A percentile compares a stretch with the other conserved stretches of the same genome.
Evolutionary conservation across 2,888 invertebrate genomes (phyloP).

Genomic region (Deladenus siricidicola): DNA sequence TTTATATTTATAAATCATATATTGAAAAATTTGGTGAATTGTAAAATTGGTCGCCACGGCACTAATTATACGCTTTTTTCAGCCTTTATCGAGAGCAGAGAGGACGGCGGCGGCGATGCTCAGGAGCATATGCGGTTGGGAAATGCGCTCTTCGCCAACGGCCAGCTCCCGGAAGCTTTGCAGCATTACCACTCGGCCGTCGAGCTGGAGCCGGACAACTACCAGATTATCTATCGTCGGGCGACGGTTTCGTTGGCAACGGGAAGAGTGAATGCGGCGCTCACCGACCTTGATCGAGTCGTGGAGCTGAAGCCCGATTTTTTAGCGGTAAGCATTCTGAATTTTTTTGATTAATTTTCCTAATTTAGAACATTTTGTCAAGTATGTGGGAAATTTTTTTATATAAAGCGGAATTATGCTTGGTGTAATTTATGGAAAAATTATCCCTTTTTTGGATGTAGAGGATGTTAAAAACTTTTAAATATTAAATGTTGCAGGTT

Average conservation of each 20-base stretch:
- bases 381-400: too few relatives aligned
- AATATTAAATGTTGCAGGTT: constrained; percentile 62
- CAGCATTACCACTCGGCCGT: constrained; percentile 96
- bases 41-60: too few relatives aligned
- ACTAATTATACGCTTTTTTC: too few relatives aligned
- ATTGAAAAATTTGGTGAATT: too few relatives aligned
- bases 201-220: constrained; percentile 89
- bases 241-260: constrained; percentile 67
- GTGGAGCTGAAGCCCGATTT: constrained; percentile 90
- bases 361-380: too few relatives aligned
- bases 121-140: constrained; percentile 90
- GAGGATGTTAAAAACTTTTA: too few relatives aligned
- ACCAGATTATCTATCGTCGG: constrained; percentile 86
- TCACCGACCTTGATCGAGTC: constrained; percentile 84
- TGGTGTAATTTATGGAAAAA: not conserved
- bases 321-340: constrained; percentile 61
- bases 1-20: too few relatives aligned
- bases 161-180: constrained; percentile 87
- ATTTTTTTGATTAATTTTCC: not conserved
- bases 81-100: too few relatives aligned
- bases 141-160: constrained; percentile 77
- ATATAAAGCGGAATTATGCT: not conserved
- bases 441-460: too few relatives aligned
- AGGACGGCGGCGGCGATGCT: too few relatives aligned
- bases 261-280: constrained; percentile 86